phyloP scores from a whole-genome alignment of 2,113 vertebrate species.

The Vombatus ursinus region DNA sequence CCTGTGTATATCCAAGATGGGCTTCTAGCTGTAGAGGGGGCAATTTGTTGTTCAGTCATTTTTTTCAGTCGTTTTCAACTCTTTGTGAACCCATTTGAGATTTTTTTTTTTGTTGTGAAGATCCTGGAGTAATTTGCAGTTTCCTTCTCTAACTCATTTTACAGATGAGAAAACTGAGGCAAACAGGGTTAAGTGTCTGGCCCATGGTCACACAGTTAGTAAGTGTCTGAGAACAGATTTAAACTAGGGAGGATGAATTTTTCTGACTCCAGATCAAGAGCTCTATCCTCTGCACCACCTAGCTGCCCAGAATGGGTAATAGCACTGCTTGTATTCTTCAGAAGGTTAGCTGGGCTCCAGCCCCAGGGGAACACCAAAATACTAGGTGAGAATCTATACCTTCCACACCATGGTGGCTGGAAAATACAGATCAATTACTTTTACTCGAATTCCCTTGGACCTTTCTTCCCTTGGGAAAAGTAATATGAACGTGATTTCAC shows the following conservation, averaged over 20 bases:
- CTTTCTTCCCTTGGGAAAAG: conserved; percentile 40
- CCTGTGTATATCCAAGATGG: background rate
- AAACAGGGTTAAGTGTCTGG: background rate
- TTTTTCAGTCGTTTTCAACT: background rate
- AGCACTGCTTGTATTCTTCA: conserved; percentile 17
- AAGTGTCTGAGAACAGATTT: background rate
- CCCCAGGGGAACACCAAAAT: conserved; percentile 55
- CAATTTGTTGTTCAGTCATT: background rate
- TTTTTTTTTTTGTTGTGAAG: background rate
- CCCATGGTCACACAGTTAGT: background rate
- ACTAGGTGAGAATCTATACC: conserved; percentile 28
- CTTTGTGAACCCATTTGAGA: background rate
- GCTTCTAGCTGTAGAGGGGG: background rate
- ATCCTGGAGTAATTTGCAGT: background rate
- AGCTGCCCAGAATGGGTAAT: background rate
- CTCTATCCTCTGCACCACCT: background rate
- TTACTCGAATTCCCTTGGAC: conserved; percentile 64
- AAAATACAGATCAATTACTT: conserved; percentile 66
- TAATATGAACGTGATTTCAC: conserved; percentile 59
- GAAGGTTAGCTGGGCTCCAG: conserved; percentile 64
- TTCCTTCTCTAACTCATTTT: background rate
- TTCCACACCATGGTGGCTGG: conserved; percentile 23
- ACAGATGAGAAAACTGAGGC: background rate
- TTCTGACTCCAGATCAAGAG: background rate
- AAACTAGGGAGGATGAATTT: background rate